Conservation (phyloP, 1,140 invertebrate species). For the Pentalonia nigronervosa region DNA sequence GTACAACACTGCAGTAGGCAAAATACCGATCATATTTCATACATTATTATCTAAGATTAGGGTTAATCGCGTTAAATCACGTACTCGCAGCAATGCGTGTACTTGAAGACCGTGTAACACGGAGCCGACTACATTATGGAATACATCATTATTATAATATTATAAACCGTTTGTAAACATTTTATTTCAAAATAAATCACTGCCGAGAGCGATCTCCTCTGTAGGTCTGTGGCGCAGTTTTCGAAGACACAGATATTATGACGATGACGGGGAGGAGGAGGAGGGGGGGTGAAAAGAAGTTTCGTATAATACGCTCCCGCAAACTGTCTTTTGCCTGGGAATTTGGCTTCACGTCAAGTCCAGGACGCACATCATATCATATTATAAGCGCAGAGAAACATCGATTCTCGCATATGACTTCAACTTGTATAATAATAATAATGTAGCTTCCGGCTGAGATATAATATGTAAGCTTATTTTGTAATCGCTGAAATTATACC, state of each 20-base stretch:
- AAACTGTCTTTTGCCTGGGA: neutral
- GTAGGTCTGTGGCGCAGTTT: neutral
- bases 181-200: conserved; percentile 39
- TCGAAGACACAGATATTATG: no score
- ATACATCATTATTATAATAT: neutral
- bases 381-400: neutral
- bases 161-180: conserved; percentile 8
- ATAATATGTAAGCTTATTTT: conserved; percentile 25
- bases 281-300: neutral
- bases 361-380: neutral
- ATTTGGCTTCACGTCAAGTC: conserved; percentile 38
- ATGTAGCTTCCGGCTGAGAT: conserved; percentile 9
- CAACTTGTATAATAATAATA: no score
- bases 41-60: neutral
- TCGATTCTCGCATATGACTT: neutral
- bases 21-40: conserved; percentile 17
- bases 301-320: neutral
- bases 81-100: neutral
- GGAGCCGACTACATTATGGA: neutral
- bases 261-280: neutral
- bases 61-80: conserved; percentile 32
- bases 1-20: neutral
- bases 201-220: neutral
- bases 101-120: neutral
- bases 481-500: conserved; percentile 40